Base-by-base conservation (phyloP, 2,113 vertebrate genomes). In the Nannobrachium achirus region DNA sequence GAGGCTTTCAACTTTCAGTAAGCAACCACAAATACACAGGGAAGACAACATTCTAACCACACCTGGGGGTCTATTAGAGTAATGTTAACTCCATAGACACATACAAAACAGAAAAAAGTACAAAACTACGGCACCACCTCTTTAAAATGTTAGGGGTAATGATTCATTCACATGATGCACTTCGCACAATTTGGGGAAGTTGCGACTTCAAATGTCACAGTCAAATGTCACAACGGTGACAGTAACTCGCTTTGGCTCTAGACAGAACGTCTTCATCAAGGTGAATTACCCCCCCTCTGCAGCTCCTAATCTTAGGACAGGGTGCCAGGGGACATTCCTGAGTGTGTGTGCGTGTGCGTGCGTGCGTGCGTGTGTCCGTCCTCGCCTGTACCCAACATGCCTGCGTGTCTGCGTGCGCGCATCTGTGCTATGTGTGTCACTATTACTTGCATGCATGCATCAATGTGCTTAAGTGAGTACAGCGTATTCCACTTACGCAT, bases 291-390 rank as follows among this genome's bases (percentile, higher is more conserved):
- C 0, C 13, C 66, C 42, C 51, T 48, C 25, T 56, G 64, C 40
- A 19, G 70, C 56, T 60, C 44, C 61, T 75, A 60, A 81, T 73
- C 48, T 67, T 57, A 69, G 65, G 68, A 71, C 67, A 41, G 11
- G 53, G 74, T 0, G 5, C 13, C 56, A 15, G 45, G 10, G 48
- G 48, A 66, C 66, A 79, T 66, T 66, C 45, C 66, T 49, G 0
- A 46, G 41, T 8, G 16, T 18, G 50, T 0, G 16, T 52, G 50
- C 10, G 33, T 39, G 8, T 45, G 44, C 6, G 44, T 10, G 44
- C 6, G 44, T 45, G 44, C 6, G 44, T 45, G 13, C 6, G 44
- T 45, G 44, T 7, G 44, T 11, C 2, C 1, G 44, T 10, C 14
- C 9, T 46, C 8, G 44, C 9, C 14, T 46, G 44, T 46, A 14